Percentiles rank a stretch among this genome's conserved stretches.
phyloP scores from a whole-genome alignment of 2,888 invertebrate genomes.

The Ectemnius continuus region DNA sequence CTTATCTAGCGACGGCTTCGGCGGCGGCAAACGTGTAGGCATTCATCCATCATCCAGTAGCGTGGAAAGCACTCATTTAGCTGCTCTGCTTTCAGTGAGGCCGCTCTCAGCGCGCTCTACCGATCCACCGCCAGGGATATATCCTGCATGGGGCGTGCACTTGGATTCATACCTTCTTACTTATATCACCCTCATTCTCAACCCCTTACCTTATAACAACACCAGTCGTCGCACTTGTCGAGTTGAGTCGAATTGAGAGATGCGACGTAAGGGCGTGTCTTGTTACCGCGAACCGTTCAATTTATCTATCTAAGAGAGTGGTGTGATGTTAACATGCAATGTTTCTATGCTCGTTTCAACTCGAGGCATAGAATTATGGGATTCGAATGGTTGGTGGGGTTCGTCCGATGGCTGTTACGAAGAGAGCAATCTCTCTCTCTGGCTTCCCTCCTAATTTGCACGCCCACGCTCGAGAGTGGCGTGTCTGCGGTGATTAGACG shows the following conservation, averaged over 20 bases:
- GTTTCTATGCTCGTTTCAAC: too few relatives aligned
- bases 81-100: constrained; percentile 51
- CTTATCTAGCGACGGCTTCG: constrained; percentile 64
- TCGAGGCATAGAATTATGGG: too few relatives aligned
- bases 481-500: constrained; percentile 33
- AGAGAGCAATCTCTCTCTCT: constrained; percentile 15
- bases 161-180: neutral
- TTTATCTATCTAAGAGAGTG: constrained; percentile 5
- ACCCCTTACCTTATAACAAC: too few relatives aligned
- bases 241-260: too few relatives aligned
- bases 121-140: constrained; percentile 47
- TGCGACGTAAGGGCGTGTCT: neutral
- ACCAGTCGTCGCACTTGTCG: too few relatives aligned
- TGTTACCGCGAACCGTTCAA: neutral
- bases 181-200: too few relatives aligned
- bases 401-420: neutral
- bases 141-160: constrained; percentile 38
- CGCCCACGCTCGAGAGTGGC: constrained; percentile 27
- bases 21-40: constrained; percentile 58
- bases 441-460: constrained; percentile 20
- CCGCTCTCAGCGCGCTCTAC: neutral
- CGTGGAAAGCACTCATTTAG: constrained; percentile 68
- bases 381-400: too few relatives aligned
- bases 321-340: too few relatives aligned
- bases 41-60: constrained; percentile 72